phyloP scores from a whole-genome alignment of 2,797 vertebrate species.

The Sorex maritimensis region DNA sequence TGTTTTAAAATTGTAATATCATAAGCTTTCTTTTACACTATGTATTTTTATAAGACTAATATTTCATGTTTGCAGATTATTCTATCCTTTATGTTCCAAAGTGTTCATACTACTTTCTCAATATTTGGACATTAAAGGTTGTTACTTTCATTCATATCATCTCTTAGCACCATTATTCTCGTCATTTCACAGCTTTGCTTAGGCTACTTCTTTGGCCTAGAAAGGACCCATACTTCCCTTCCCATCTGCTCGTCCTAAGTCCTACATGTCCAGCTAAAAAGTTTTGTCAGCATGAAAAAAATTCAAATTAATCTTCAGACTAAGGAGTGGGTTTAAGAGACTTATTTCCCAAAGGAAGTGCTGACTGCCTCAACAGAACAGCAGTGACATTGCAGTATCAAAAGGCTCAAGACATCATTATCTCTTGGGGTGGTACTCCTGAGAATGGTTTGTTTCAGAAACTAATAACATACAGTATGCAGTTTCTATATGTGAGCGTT shows the following conservation, averaged over 20 bases:
- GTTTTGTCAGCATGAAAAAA: neutral
- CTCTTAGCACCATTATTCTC: neutral
- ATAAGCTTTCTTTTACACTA: neutral
- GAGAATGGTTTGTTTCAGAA: conserved; percentile 49
- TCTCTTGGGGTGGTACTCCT: neutral
- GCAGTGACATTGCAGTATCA: neutral
- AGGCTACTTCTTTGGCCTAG: conserved; percentile 10
- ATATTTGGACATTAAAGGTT: neutral
- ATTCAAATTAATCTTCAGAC: conserved; percentile 36
- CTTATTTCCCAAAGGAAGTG: conserved; percentile 41
- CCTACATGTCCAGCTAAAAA: neutral
- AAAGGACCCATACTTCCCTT: conserved; percentile 4
- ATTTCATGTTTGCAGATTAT: conserved; percentile 32
- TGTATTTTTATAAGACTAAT: conserved; percentile 17
- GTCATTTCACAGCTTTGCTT: neutral
- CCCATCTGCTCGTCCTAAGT: neutral
- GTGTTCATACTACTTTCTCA: neutral
- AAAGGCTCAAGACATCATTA: conserved; percentile 4
- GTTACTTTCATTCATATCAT: neutral
- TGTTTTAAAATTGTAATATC: conserved; percentile 27
- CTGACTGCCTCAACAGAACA: neutral
- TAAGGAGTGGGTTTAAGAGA: conserved; percentile 32
- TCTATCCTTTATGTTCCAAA: neutral
- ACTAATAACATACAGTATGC: neutral
- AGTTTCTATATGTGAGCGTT: conserved; percentile 33